Evolutionary conservation across 2,888 invertebrate genomes (phyloP).

Genomic region (Amorpha juglandis): DNA sequence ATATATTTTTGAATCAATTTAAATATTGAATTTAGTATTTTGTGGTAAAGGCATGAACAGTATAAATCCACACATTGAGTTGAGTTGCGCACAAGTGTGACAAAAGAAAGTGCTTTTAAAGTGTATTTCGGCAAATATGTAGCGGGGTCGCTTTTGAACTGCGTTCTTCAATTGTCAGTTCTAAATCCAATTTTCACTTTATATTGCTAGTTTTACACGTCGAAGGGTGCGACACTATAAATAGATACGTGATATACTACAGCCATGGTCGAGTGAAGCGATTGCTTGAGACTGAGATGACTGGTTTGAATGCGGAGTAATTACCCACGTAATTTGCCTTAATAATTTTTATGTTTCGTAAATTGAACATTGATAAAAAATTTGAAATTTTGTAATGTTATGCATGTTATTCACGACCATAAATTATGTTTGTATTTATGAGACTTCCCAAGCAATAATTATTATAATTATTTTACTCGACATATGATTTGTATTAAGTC

Average conservation of each 20-base stretch:
- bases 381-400: too few relatives aligned
- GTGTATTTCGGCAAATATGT: constrained; percentile 75
- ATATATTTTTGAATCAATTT: too few relatives aligned
- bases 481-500: too few relatives aligned
- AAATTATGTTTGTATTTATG: too few relatives aligned
- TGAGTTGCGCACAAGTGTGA: constrained; percentile 46
- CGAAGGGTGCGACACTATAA: constrained; percentile 59
- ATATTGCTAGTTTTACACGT: constrained; percentile 74
- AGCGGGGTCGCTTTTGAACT: constrained; percentile 76
- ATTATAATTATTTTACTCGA: too few relatives aligned
- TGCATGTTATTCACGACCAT: too few relatives aligned
- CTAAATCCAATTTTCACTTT: constrained; percentile 83
- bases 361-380: too few relatives aligned
- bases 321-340: too few relatives aligned
- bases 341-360: too few relatives aligned
- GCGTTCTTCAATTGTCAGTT: constrained; percentile 80
- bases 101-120: constrained; percentile 66
- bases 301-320: background rate
- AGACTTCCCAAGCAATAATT: too few relatives aligned
- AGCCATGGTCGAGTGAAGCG: background rate
- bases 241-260: constrained; percentile 30
- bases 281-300: background rate
- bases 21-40: too few relatives aligned
- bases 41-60: background rate
- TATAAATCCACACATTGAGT: constrained; percentile 29